Evolutionary conservation across 2,888 invertebrate genomes (phyloP), one percentile per base, ranked within the genome.

Genomic region (Drosophila rellima): DNA sequence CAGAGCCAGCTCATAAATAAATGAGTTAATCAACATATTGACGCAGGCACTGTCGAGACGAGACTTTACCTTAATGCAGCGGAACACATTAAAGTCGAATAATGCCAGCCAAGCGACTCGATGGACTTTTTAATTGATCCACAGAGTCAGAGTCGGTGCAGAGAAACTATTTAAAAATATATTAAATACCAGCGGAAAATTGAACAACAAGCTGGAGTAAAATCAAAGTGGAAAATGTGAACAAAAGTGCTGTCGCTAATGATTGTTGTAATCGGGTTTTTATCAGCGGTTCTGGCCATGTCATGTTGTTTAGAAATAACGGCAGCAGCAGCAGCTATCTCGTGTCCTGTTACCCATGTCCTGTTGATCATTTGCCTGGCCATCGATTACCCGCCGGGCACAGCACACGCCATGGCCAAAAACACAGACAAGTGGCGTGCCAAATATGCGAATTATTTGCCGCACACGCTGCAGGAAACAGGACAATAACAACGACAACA

Each of bases 21-120:
- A 84, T 79, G 74, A 88, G 79, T 81, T 84, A 88, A 89, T 88
- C 89, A 89, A 80, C 82, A 83, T 83, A 80, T 83, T 83, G 85
- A 82, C 74, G 68, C 77, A 75, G 78, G 64, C 70, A 60, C 33
- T 55, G 37, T n/a, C 40, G 37, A 54, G 37, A 59, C 40, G 33
- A 47, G 20, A 50, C 56, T 56, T 39, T 45, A 60, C 63, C 71
- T 75, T 56, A 60, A 66, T 57, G 26, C 65, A 57, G 42, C 13
- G 70, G 75, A 70, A 59, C 75, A 66, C 63, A 75, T 71, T 57
- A 52, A 71, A 54, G 63, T 33, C 26, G 48, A 31, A 42, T 52
- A 33, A 47, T 63, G 44, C 5, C 40, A 18, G 33, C 35, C 18
- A 39, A 47, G 15, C 5, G 7, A 69, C 69, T 74, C 70, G 74